These are phyloP conservation scores for Cyanocitta stelleri DNA, from an alignment of 2,113 vertebrate species.

Conservation along the genomic window DNA sequence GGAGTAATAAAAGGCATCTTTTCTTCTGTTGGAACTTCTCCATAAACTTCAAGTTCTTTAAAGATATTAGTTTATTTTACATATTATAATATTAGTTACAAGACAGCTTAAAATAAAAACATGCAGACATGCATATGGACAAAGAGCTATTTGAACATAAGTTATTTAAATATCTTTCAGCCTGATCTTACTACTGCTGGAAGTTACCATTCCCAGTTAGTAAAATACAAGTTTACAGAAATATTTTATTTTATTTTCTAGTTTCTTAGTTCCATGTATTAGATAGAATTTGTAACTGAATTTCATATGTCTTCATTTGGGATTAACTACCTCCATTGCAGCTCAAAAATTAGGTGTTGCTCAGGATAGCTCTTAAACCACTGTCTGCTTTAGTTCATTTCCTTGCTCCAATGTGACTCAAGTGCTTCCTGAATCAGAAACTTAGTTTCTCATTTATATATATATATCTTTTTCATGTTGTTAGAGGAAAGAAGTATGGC, in stretches of 20 bases:
- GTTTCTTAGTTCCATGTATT: background rate
- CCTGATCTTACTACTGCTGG: background rate
- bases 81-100: background rate
- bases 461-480: background rate
- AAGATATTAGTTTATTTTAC: slow-evolving; percentile 65
- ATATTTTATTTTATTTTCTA: background rate
- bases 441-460: background rate
- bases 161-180: background rate
- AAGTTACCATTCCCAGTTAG: background rate
- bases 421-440: background rate
- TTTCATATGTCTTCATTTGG: background rate
- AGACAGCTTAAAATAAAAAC: background rate
- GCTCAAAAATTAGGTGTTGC: background rate
- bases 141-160: background rate
- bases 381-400: background rate
- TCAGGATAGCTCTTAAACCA: background rate
- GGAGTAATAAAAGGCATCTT: slow-evolving; percentile 37
- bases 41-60: slow-evolving; percentile 68
- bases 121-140: background rate
- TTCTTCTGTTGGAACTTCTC: slow-evolving; percentile 56
- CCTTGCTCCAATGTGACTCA: background rate
- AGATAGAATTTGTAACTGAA: background rate
- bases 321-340: background rate
- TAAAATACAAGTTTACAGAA: background rate
- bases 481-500: background rate